A percentile compares a stretch with the other conserved stretches of the same genome.
Evolutionary conservation across 2,113 vertebrate genomes (phyloP).

Genomic region (Trematomus loennbergii): DNA sequence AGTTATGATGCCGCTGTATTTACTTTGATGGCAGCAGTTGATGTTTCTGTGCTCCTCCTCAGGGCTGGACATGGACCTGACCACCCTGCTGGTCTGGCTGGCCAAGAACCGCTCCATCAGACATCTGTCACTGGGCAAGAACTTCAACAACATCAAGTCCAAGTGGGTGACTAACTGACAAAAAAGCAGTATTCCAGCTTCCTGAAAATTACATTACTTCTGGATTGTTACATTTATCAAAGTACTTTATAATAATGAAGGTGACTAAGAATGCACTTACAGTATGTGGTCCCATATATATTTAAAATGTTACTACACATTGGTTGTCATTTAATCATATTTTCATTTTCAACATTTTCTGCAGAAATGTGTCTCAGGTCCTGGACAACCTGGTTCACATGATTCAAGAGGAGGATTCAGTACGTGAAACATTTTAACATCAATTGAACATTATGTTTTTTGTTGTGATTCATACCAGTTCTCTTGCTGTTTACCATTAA

Average conservation of each 20-base stretch:
- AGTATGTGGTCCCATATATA: no score
- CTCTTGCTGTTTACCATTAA: no score
- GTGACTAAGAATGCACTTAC: no score
- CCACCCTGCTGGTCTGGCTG: conserved; percentile 95
- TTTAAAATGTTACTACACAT: not conserved
- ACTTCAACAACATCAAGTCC: conserved; percentile 99
- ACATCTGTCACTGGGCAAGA: conserved; percentile 94
- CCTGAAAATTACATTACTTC: not conserved
- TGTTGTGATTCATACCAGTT: not conserved
- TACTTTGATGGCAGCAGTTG: not conserved
- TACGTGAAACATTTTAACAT: conserved; percentile 77
- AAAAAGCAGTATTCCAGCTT: not conserved
- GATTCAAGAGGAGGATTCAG: conserved; percentile 99
- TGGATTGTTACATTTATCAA: not conserved
- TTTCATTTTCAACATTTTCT: not conserved
- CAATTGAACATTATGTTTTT: not conserved
- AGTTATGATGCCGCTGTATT: fast-evolving
- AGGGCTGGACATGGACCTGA: conserved; percentile 95
- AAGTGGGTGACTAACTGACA: conserved; percentile 83
- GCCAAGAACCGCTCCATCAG: conserved; percentile 96
- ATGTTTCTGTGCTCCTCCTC: not conserved
- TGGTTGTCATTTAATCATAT: not conserved
- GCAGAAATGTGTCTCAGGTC: conserved; percentile 93
- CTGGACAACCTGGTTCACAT: conserved; percentile 95
- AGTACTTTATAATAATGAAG: not conserved